Evolutionary conservation across 2,888 invertebrate species (phyloP).

Genomic region (Drosophila eohydei): DNA sequence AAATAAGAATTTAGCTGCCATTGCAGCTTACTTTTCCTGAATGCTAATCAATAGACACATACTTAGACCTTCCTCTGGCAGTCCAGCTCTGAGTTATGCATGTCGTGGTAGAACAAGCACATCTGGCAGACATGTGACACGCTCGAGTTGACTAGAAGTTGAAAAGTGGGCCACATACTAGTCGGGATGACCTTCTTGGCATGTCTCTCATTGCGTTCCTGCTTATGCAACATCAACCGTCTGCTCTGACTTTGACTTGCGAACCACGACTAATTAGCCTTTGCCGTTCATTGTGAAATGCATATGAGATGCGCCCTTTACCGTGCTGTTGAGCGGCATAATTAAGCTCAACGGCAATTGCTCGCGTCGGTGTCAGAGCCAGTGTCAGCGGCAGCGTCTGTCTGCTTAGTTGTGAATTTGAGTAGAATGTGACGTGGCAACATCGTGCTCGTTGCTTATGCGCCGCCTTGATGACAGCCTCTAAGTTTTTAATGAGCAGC

Average conservation of each 20-base stretch:
- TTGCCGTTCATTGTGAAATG: slow-evolving; percentile 61
- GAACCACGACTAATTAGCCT: slow-evolving; percentile 75
- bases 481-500: slow-evolving; percentile 73
- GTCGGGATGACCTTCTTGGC: slow-evolving; percentile 37
- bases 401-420: slow-evolving; percentile 24
- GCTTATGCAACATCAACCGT: slow-evolving; percentile 9
- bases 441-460: slow-evolving; percentile 21
- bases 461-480: slow-evolving; percentile 61
- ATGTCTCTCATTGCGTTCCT: slow-evolving; percentile 19
- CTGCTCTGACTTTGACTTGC: slow-evolving; percentile 63
- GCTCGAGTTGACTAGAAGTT: slow-evolving; percentile 2
- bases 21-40: neutral
- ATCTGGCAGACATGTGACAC: slow-evolving; percentile 14
- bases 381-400: neutral
- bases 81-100: neutral
- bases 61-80: neutral
- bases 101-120: neutral
- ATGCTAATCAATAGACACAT: neutral
- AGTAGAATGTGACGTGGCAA: slow-evolving; percentile 25
- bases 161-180: slow-evolving; percentile 30
- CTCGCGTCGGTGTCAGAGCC: slow-evolving; percentile 1
- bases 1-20: neutral
- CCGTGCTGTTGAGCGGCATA: slow-evolving; percentile 48
- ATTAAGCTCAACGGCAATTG: slow-evolving; percentile 65
- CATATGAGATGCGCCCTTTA: slow-evolving; percentile 19